A percentile compares a stretch with the other conserved stretches of the same genome.
These are phyloP conservation scores for Rhyacophila brunnea DNA, from an alignment of 1,140 invertebrate genomes.

Conservation along the genomic window DNA sequence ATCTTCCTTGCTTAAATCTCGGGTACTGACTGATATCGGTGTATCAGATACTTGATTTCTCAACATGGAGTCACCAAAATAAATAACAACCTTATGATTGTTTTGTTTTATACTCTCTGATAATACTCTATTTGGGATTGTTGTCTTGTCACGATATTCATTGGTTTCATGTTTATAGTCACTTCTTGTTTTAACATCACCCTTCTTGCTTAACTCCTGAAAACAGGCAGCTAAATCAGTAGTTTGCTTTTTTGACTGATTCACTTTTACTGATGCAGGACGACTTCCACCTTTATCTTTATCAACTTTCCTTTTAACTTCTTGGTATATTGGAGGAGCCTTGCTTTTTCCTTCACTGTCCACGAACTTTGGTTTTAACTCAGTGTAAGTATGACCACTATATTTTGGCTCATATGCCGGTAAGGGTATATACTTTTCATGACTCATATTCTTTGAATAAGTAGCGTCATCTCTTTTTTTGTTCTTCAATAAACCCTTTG, in stretches of 20 bases:
- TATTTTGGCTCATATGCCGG: constrained; percentile 41
- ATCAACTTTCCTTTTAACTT: constrained; percentile 45
- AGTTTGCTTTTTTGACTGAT: constrained; percentile 43
- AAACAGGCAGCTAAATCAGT: constrained; percentile 45
- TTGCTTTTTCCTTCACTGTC: constrained; percentile 45
- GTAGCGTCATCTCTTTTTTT: constrained; percentile 43
- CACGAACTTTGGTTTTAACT: constrained; percentile 43
- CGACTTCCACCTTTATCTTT: constrained; percentile 42
- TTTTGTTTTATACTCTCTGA: constrained; percentile 36
- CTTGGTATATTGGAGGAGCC: constrained; percentile 43
- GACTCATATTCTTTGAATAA: constrained; percentile 43
- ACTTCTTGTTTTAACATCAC: constrained; percentile 38
- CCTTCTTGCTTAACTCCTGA: constrained; percentile 47
- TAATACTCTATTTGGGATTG: background rate
- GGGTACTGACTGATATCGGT: constrained; percentile 37
- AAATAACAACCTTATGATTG: constrained; percentile 67
- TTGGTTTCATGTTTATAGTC: constrained; percentile 23
- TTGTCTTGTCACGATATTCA: constrained; percentile 4
- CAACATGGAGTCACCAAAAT: constrained; percentile 65
- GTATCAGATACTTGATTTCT: constrained; percentile 47
- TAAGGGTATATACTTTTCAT: constrained; percentile 52
- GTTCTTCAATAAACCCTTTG: constrained; percentile 47
- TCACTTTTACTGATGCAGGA: constrained; percentile 41
- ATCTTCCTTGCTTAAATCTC: constrained; percentile 44
- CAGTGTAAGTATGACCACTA: constrained; percentile 47